Evolutionary conservation across 2,888 invertebrate genomes (phyloP), one percentile per base, ranked within the genome.

Genomic region (Gnatocerus cornutus): DNA sequence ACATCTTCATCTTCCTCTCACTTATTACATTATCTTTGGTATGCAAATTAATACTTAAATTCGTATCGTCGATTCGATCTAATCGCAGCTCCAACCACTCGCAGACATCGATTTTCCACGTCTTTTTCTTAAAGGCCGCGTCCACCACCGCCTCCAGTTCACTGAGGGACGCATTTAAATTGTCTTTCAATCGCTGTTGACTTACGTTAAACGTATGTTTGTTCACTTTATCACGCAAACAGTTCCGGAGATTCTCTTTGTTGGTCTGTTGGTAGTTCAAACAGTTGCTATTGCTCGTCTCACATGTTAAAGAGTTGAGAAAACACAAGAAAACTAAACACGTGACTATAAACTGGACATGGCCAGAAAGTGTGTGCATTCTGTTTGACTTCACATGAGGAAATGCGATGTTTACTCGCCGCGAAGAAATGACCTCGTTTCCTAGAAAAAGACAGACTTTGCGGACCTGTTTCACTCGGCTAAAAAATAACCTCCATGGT

Each of bases 161-260:
- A 21, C 4, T 21, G 2, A 21, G 21, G 2, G 46, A 46, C 9
- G 3, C 16, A 2, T 46, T 46, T 9, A 16, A 9, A 16, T 3
- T 52, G 52, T 52, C 52, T 10, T 29, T 52, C 3, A 33, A 37
- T 12, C 10, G n/a, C 52, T 13, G 30, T 21, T 27, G 16, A 55
- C 21, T 39, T n/a, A 33, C 52, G n/a, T 10, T 52, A 52, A 29
- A 10, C n/a, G 27, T 12, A 3, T 16, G 12, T 9, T 27, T 8
- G 10, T n/a, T 21, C 21, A 21, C 33, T 12, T 3, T 29, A 9
- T 39, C 16, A 16, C 9, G 56, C 14, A 74, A 48, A 64, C 74
- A 74, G 30, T 76, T 74, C 12, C 69, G 69, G 2, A 74, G 68
- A 48, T 77, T 75, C 39, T 77, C 76, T 45, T 74, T 72, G 37